Base-by-base conservation (phyloP, 1,140 invertebrate species). In the Drosophila sproati region DNA sequence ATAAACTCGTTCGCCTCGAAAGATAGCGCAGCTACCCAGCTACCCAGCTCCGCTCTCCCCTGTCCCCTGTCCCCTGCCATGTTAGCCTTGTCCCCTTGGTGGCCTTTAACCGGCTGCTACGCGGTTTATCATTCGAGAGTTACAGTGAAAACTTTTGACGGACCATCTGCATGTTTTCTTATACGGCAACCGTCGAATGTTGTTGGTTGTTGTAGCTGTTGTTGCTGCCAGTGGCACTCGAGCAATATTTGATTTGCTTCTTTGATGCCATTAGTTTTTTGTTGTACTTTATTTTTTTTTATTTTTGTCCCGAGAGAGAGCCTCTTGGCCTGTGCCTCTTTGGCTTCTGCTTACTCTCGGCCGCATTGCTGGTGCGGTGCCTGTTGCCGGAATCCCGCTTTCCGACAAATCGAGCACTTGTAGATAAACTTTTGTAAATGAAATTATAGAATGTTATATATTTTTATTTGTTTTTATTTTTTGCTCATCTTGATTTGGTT, bases 351-450 rank as follows among this genome's bases (percentile, higher is more conserved):
- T 34, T 34, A 20, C 32, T 8, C 52, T 55, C 39, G 20, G 28
- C 43, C 54, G 8, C 37, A n/a, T 41, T 41, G 39, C 39, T 43
- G 6, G 39, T 43, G 10, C 10, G 39, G 6, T 39, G 7, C 7
- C 20, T 57, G 55, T 8, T 59, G 43, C 39, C 56, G 31, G 56
- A 45, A 43, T 59, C 48, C 73, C 50, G 62, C 72, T 78, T 60
- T 56, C 75, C 62, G 62, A 43, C 55, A 52, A 82, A 79, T 79
- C 82, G 82, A 76, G 79, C 79, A 77, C 83, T 87, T 78, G 77
- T 82, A 77, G 83, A 82, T 87, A 87, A 88, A 87, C 83, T 87
- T 87, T 87, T 87, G 83, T 87, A 87, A 87, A 87, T 88, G 83
- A 88, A 87, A 87, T 87, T 87, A 83, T 80, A 80, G 69, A 88